Conservation (phyloP, 1,140 invertebrate species). For the Trichonephila clavata region DNA sequence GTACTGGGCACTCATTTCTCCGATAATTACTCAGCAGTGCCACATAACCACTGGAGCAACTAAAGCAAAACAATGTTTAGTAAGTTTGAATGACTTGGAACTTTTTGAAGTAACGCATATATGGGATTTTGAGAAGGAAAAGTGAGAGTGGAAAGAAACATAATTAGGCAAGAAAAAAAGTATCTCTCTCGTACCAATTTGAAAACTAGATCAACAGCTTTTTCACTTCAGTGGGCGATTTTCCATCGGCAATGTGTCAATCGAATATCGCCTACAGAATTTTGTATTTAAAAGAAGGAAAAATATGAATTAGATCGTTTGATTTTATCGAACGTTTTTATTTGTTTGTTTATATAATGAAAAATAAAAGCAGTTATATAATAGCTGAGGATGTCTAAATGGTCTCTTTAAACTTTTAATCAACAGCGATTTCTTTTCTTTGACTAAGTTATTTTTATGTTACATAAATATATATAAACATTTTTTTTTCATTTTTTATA, state of each 20-base stretch:
- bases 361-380: neutral
- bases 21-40: constrained; percentile 43
- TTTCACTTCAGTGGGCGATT: neutral
- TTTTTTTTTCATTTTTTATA: no score
- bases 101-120: neutral
- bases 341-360: neutral
- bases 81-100: constrained; percentile 22
- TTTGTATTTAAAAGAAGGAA: neutral
- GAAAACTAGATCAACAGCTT: neutral
- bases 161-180: neutral
- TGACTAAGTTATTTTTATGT: no score
- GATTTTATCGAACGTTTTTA: neutral
- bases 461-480: no score
- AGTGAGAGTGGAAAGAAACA: neutral
- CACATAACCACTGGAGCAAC: constrained; percentile 23
- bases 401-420: no score
- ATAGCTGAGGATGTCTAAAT: no score
- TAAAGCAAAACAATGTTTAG: constrained; percentile 19
- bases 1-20: neutral
- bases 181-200: neutral
- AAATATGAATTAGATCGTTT: neutral
- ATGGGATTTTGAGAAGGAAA: neutral
- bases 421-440: no score
- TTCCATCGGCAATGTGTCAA: neutral
- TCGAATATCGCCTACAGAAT: neutral